Evolutionary conservation across 2,888 invertebrate species (phyloP).

Genomic region (Apamea crenata): DNA sequence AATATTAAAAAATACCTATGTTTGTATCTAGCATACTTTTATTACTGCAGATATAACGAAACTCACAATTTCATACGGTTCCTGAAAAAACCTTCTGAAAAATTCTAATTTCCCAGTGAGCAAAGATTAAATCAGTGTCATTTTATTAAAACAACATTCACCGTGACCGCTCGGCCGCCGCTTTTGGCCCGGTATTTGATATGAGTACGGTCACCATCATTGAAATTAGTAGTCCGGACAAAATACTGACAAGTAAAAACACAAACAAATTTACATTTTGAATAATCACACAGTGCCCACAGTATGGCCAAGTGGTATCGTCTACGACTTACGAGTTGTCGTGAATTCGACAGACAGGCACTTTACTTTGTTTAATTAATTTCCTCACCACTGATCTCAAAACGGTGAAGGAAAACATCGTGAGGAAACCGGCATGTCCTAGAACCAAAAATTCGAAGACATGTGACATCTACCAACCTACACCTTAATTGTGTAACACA

Average conservation of each 20-base stretch:
- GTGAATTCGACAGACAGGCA: not conserved
- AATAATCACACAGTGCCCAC: not conserved
- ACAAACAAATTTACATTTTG: not conserved
- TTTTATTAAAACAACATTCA: constrained; percentile 70
- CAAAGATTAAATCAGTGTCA: constrained; percentile 65
- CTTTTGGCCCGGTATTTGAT: constrained; percentile 72
- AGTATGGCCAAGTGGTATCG: not conserved
- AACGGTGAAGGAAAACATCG: not conserved
- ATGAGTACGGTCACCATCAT: constrained; percentile 55
- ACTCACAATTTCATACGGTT: constrained; percentile 46
- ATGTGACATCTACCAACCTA: not conserved
- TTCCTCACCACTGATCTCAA: not conserved
- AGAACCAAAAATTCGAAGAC: not conserved
- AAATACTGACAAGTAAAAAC: not conserved
- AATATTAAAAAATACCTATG: not conserved
- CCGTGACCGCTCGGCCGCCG: constrained; percentile 63
- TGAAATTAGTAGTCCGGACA: constrained; percentile 28
- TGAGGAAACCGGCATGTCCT: not conserved
- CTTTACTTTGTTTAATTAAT: not conserved
- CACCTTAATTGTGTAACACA: too few species aligned
- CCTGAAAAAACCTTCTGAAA: constrained; percentile 49
- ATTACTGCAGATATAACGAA: constrained; percentile 46
- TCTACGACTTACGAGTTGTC: not conserved
- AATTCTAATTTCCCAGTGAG: constrained; percentile 62
- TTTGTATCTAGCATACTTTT: constrained; percentile 14